Evolutionary conservation across 2,113 vertebrate genomes (phyloP), one percentile per base, ranked within the genome.

Genomic region (Rhagologus leucostigma): DNA sequence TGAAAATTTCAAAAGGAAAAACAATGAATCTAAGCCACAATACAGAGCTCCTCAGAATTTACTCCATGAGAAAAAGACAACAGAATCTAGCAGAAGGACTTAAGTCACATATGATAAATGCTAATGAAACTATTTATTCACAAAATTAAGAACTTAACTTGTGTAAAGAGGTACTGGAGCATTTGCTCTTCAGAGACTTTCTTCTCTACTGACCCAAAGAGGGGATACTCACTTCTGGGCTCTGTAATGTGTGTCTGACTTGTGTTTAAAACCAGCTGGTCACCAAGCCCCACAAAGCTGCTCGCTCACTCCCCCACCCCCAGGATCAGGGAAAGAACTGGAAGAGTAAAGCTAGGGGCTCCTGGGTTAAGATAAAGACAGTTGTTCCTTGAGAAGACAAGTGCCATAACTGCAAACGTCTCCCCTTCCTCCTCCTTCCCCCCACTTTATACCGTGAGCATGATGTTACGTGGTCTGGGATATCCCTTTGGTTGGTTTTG

Each of bases 1-100:
- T 99, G 91, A 84, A 96, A 94, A 97, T 78, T 57, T 87, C 75
- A 96, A 85, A 67, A 44, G 41, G 91, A 84, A 91, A 26, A 74
- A 50, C n/a, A 79, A 7, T 55, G 21, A 60, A 62, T 46, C 16
- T 41, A 59, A 71, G n/a, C 44, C 27, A 77, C 50, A 78, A 44
- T 32, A 47, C 18, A 49, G 24, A 87, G 26, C 65, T 84, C 23
- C 49, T 92, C 44, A 44, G 56, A 41, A 73, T 59, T 76, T 39
- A 74, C 11, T 87, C 27, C 49, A 41, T 2, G 3, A 75, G 35
- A 75, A 67, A 90, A 46, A 29, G 8, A 42, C 1, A 3, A 22
- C 50, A 55, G 33, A 84, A 78, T 53, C 24, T 37, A 46, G 30
- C 76, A 64, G 50, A 47, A 87, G 11, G 20, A 39, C 30, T 22